Conservation (phyloP, 2,113 vertebrate genomes). For the Larimichthys crocea region DNA sequence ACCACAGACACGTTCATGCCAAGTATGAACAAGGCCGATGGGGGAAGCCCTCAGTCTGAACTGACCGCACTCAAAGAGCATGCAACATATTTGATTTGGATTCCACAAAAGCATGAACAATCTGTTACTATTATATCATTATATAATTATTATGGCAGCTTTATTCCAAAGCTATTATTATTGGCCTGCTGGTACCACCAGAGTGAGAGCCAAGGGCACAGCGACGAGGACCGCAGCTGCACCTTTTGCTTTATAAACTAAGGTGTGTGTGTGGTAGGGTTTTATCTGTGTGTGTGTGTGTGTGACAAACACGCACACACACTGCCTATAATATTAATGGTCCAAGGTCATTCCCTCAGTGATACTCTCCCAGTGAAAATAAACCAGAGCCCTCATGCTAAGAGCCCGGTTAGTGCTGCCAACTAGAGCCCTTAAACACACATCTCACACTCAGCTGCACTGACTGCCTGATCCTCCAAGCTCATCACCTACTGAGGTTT, state of each 20-base stretch:
- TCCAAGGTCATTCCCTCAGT: slow-evolving; percentile 63
- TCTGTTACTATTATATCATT: slow-evolving; percentile 3
- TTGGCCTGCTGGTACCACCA: slow-evolving; percentile 37
- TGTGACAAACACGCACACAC: not conserved
- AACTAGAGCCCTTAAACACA: slow-evolving; percentile 53
- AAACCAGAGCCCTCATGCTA: slow-evolving; percentile 60
- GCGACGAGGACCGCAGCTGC: slow-evolving; percentile 41
- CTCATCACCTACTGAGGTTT: slow-evolving; percentile 50
- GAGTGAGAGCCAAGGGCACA: slow-evolving; percentile 9
- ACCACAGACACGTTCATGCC: slow-evolving; percentile 22
- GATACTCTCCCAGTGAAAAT: slow-evolving; percentile 67
- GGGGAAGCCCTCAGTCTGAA: slow-evolving; percentile 29
- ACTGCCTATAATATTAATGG: slow-evolving; percentile 63
- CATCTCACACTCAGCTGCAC: slow-evolving; percentile 43
- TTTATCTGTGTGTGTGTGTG: slow-evolving; percentile 15
- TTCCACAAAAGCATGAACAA: slow-evolving; percentile 21
- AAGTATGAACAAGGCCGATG: slow-evolving; percentile 11
- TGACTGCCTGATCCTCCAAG: slow-evolving; percentile 43
- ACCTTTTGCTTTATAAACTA: slow-evolving; percentile 19
- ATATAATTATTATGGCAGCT: slow-evolving; percentile 18
- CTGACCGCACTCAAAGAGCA: slow-evolving; percentile 4
- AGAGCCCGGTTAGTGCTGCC: slow-evolving; percentile 47
- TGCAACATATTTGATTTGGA: slow-evolving; percentile 14
- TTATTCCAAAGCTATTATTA: slow-evolving; percentile 27
- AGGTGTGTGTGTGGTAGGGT: slow-evolving; percentile 14